These are phyloP conservation scores for Labeo calbasu DNA, from an alignment of 2,797 vertebrate genomes.

Conservation along the genomic window DNA sequence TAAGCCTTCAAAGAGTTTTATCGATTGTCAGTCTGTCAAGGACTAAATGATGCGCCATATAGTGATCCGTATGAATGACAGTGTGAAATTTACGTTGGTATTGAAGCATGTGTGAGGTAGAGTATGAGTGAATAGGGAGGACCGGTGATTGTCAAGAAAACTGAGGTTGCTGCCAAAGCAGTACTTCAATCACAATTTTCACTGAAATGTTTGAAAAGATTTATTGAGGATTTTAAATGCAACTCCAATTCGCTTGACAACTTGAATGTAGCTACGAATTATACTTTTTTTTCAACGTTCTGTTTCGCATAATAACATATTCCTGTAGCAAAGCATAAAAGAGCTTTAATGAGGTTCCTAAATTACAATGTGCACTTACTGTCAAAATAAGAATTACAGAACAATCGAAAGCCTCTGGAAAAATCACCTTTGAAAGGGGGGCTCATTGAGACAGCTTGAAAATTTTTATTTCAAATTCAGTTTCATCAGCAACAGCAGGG, in stretches of 20 bases:
- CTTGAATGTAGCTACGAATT: background rate
- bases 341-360: constrained; percentile 1
- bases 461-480: constrained; percentile 12
- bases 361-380: constrained; percentile 13
- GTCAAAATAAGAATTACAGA: constrained; percentile 15
- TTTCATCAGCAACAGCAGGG: constrained; percentile 21
- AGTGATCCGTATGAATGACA: background rate
- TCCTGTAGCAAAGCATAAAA: background rate
- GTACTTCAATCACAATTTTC: background rate
- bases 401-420: background rate
- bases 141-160: background rate
- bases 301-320: constrained; percentile 2
- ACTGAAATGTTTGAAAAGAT: constrained; percentile 5
- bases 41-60: background rate
- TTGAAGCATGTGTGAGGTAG: constrained; percentile 25
- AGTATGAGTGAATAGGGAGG: background rate
- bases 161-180: background rate
- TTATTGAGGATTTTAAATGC: background rate
- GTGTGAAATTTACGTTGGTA: background rate
- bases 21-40: constrained; percentile 14
- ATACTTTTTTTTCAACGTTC: background rate
- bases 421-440: background rate
- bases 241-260: background rate
- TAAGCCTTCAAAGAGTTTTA: background rate
- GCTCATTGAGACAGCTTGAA: constrained; percentile 17